phyloP scores from a whole-genome alignment of 2,797 vertebrate genomes.

The Trachops cirrhosus region DNA sequence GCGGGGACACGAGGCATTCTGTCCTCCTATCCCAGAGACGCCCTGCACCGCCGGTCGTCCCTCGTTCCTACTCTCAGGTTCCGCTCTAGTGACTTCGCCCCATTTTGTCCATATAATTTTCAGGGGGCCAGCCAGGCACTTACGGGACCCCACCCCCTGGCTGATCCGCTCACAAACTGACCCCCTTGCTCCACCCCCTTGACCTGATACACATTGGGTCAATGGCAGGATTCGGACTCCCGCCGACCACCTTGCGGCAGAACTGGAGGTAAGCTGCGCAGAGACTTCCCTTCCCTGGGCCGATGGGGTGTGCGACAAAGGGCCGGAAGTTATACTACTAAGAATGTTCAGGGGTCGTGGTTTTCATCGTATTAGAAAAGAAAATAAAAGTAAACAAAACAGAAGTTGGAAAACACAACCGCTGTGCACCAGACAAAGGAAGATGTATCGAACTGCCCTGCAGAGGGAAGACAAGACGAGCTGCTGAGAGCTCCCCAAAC shows the following conservation, averaged over 20 bases:
- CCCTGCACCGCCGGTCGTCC: fast-evolving
- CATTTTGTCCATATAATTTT: background rate
- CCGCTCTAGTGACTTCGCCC: background rate
- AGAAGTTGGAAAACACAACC: background rate
- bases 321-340: background rate
- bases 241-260: background rate
- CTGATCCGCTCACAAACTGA: background rate
- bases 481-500: background rate
- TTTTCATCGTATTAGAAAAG: background rate
- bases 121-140: background rate
- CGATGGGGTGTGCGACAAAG: background rate
- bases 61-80: background rate
- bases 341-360: background rate
- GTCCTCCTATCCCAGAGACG: background rate
- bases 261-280: background rate
- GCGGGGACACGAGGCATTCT: fast-evolving
- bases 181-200: too few relatives aligned
- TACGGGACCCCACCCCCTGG: background rate
- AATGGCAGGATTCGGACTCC: background rate
- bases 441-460: background rate
- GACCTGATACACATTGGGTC: background rate
- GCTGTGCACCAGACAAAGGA: background rate
- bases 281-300: background rate
- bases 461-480: background rate
- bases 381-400: background rate